Base-by-base conservation (phyloP, 2,797 vertebrate genomes). In the Accipiter badius region DNA sequence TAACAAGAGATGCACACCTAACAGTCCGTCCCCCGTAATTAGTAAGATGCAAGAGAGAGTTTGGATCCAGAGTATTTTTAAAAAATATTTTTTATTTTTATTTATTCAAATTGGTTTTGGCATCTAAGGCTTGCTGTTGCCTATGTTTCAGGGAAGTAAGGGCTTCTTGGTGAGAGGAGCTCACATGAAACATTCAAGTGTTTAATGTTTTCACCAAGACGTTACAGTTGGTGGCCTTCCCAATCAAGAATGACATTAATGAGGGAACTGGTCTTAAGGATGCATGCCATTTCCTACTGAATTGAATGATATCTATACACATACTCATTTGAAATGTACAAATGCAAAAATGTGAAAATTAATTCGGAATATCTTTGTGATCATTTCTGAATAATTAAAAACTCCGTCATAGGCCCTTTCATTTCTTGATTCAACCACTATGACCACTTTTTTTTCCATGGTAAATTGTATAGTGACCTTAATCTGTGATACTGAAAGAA, bases 271-370 rank as follows among this genome's bases (percentile, higher is more conserved):
- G 62, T 80, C 90, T 86, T 72, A 93, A 87, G 87, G 83, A 85
- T 26, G 33, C 13, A 6, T 89, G 69, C 87, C 54, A 21, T 81
- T 94, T 96, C 89, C 83, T 87, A 72, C 69, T 19, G 74, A 93
- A 46, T 15, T 28, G 71, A 89, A 35, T 71, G 76, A 28, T 87
- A 61, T 80, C 84, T 52, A 0, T 46, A 16, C 86, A 81, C 39
- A 19, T 6, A 73, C 47, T 58, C 81, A 42, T 91, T 81, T 62
- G 49, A 93, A 94, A 96, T 55, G 82, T 89, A 94, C 83, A 93
- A 96, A 93, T 96, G 93, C 82, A 92, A 93, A 96, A 95, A 95
- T 37, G 93, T 96, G 96, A 94, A 88, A 96, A 96, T 96, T 92
- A 96, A 97, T 97, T 93, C 95, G 66, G 94, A 89, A 42, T 93